Base-by-base conservation (phyloP, 2,888 invertebrate species). In the Caenorhabditis afra region DNA sequence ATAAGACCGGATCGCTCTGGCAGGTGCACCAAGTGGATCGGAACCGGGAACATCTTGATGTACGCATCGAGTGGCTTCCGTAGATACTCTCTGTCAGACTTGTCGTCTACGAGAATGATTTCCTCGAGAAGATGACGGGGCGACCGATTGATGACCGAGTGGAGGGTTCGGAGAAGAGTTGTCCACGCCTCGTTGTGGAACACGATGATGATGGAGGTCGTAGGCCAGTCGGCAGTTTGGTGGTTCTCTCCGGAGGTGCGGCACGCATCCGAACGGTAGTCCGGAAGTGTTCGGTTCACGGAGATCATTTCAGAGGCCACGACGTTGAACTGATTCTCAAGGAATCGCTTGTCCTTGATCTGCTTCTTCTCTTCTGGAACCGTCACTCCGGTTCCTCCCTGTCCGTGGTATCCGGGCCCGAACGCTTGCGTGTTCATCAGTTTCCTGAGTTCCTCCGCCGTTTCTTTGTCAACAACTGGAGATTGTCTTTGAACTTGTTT, bases 141-240 rank as follows among this genome's bases (percentile, higher is more conserved):
- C 7, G 90, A 82, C 29, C 77, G 82, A 64, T 89, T 88, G 45
- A 90, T 77, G 23, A 91, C 87, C 8, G 90, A 90, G 66, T 91
- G 90, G 5, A 91, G 84, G 2, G 89, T 90, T 44, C 98, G 93
- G 80, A 98, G 92, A 20, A 99, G 93, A 0, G 98, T 99, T 50
- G 96, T 94, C 97, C 97, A 98, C 0, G 98, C 98, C 91, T 99
- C 98, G 91, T 99, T 99, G 92, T 99, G 98, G 92, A 99, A 99
- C 65, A 99, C 98, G 89, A 99, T 97, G 79, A 99, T 96, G 88
- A 99, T 95, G 89, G 96, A 96, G 22, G 97, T 97, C 49, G 95
- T 94, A 4, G 97, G 97, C 89, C 98, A 92, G 55, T 93, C 57
- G 2, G 50, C 16, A 18, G 74, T 74, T 55, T 79, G 18, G 4